These are phyloP conservation scores for Sarcophilus harrisii DNA, from an alignment of 2,797 vertebrate species.

Conservation along the genomic window DNA sequence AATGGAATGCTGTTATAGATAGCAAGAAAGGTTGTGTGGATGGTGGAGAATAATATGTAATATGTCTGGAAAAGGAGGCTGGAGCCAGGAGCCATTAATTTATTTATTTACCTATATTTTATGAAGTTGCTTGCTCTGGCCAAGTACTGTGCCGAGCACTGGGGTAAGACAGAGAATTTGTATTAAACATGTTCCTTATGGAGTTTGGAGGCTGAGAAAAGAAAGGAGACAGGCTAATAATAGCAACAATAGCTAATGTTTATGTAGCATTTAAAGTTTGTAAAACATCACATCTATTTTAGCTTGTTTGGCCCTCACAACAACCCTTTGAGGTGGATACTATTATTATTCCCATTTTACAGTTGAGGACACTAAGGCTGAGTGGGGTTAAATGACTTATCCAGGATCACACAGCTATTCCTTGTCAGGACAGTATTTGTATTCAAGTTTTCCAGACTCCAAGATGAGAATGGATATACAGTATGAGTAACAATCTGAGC, in stretches of 20 bases:
- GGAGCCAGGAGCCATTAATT: background rate
- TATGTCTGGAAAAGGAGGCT: background rate
- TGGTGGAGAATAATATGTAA: background rate
- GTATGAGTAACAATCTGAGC: background rate
- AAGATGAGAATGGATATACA: background rate
- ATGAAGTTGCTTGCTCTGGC: background rate
- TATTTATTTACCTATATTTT: background rate
- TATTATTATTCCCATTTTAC: background rate
- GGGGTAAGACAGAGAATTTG: background rate
- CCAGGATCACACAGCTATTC: background rate
- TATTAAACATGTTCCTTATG: background rate
- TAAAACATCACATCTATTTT: background rate
- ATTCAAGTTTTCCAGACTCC: background rate
- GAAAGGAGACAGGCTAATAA: background rate
- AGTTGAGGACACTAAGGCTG: background rate
- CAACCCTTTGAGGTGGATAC: background rate
- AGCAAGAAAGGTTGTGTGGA: background rate
- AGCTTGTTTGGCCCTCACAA: background rate
- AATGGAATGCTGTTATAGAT: background rate
- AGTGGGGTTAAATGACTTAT: background rate
- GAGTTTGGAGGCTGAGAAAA: background rate
- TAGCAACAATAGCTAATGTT: background rate
- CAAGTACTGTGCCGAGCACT: background rate
- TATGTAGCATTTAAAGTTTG: background rate
- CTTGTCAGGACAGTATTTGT: background rate